These are phyloP conservation scores for Peromyscus nudipes DNA, from an alignment of 2,797 vertebrate genomes.

Conservation along the genomic window DNA sequence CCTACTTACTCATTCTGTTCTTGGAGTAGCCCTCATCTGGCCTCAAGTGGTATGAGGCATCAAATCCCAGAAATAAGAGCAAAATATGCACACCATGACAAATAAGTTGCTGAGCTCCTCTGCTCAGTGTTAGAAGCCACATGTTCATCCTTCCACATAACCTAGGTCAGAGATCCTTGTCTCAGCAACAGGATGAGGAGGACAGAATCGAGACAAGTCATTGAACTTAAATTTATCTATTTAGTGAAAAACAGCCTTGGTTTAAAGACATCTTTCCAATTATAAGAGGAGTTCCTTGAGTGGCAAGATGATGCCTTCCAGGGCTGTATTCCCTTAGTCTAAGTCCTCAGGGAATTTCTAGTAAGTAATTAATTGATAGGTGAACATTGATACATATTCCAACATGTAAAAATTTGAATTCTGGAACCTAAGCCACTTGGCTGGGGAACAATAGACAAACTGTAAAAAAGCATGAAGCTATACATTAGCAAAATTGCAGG, in stretches of 20 bases:
- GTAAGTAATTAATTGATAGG: neutral
- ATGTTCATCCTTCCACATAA: neutral
- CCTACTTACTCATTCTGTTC: neutral
- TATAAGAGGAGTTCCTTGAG: neutral
- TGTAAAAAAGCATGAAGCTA: neutral
- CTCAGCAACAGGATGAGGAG: neutral
- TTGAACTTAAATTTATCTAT: neutral
- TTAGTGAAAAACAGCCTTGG: neutral
- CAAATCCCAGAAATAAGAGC: neutral
- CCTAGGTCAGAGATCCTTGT: neutral
- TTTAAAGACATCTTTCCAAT: constrained; percentile 17
- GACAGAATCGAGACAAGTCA: neutral
- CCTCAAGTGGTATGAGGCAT: rapidly evolving
- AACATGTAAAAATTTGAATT: neutral
- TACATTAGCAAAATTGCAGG: neutral
- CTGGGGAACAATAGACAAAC: neutral
- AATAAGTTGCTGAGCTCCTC: neutral
- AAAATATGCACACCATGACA: neutral
- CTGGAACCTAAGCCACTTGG: neutral
- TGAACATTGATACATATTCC: neutral
- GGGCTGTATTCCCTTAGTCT: neutral
- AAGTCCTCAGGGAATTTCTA: neutral
- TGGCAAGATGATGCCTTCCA: neutral
- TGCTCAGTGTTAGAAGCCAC: neutral
- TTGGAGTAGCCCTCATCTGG: neutral